A percentile compares a stretch with the other conserved stretches of the same genome.
These are phyloP conservation scores for Caenorhabditis brenneri DNA, from an alignment of 1,140 invertebrate species.

Conservation along the genomic window DNA sequence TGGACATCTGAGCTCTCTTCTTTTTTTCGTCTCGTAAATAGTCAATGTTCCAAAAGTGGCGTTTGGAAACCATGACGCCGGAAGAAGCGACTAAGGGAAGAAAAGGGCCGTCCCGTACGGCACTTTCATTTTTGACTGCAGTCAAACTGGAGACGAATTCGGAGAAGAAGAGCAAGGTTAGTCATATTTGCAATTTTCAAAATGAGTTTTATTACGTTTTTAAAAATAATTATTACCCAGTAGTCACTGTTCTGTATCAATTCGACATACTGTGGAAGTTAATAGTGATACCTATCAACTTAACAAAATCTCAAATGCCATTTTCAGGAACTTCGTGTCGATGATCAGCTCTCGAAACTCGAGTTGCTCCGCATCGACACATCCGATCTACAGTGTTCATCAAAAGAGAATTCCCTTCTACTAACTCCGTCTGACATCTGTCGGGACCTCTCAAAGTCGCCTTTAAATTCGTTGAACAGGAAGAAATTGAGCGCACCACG, in stretches of 20 bases:
- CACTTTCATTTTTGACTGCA: slow-evolving; percentile 36
- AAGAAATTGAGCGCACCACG: slow-evolving; percentile 21
- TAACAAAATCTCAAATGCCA: too few species aligned
- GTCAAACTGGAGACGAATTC: slow-evolving; percentile 28
- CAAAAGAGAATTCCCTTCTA: not conserved
- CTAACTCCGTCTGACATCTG: slow-evolving; percentile 8
- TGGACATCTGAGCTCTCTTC: not conserved
- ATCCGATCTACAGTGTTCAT: not conserved
- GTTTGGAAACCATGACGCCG: slow-evolving; percentile 37
- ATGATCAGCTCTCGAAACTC: not conserved
- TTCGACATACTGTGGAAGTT: too few species aligned
- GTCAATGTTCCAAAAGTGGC: slow-evolving; percentile 40
- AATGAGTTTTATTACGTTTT: too few species aligned
- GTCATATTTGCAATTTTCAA: too few species aligned
- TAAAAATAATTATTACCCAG: too few species aligned
- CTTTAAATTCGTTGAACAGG: slow-evolving; percentile 22
- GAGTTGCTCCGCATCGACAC: not conserved
- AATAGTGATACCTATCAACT: too few species aligned
- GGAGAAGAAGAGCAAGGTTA: not conserved
- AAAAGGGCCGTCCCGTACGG: not conserved
- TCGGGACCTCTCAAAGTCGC: not conserved
- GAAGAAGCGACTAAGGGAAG: not conserved
- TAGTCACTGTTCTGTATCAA: too few species aligned
- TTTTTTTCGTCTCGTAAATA: slow-evolving; percentile 9
- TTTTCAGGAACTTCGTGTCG: not conserved